Evolutionary conservation across 2,113 vertebrate genomes (phyloP).

Genomic region (Bos indicus): DNA sequence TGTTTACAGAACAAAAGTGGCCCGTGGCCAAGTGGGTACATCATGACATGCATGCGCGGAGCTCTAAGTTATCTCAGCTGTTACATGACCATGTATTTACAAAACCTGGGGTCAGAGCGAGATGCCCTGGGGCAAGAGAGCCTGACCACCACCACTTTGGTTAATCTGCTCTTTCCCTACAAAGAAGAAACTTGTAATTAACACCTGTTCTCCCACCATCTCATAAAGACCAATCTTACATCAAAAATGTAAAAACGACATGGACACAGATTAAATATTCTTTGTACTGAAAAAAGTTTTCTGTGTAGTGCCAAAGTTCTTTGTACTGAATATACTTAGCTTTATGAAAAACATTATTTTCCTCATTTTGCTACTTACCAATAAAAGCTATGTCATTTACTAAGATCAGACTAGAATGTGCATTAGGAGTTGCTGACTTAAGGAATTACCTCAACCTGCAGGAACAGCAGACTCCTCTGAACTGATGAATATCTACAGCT

Average conservation of each 20-base stretch:
- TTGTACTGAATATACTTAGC: background rate
- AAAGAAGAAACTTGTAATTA: background rate
- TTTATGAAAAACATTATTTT: slow-evolving; percentile 2
- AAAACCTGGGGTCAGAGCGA: background rate
- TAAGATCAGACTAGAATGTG: background rate
- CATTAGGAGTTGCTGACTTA: background rate
- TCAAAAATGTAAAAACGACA: background rate
- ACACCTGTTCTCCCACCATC: background rate
- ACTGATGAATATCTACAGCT: background rate
- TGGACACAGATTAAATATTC: background rate
- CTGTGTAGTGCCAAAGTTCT: background rate
- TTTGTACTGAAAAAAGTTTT: background rate
- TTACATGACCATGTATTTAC: background rate
- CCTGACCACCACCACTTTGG: background rate
- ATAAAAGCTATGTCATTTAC: background rate
- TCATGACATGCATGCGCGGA: rapidly evolving
- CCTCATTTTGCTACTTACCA: background rate
- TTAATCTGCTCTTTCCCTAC: background rate
- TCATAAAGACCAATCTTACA: background rate
- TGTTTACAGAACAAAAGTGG: background rate
- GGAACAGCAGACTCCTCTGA: background rate
- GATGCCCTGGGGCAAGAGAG: background rate
- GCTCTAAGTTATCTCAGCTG: background rate
- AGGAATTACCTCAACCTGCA: background rate
- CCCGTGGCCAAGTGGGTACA: background rate